These are phyloP conservation scores for Anthrax anthrax DNA, from an alignment of 2,888 invertebrate species.

Conservation along the genomic window DNA sequence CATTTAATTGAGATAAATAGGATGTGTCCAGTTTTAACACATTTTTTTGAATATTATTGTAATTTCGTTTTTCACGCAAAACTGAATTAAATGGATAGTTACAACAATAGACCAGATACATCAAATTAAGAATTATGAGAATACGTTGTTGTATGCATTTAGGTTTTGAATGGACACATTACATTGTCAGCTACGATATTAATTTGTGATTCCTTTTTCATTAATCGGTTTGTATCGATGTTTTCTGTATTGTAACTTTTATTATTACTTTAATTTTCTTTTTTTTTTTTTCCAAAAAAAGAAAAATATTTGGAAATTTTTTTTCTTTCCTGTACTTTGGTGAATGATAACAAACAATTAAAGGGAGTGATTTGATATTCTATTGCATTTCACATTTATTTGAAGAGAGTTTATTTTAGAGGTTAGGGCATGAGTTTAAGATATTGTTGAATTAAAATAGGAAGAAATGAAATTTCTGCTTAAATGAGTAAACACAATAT, in stretches of 20 bases:
- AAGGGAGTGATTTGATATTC: slow-evolving; percentile 6
- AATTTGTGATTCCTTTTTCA: slow-evolving; percentile 12
- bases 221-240: slow-evolving; percentile 5
- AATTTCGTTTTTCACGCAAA: background rate
- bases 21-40: slow-evolving; percentile 18
- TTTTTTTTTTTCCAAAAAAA: too few species aligned
- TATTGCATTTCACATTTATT: background rate
- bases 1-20: slow-evolving; percentile 20
- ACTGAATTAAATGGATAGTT: background rate
- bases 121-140: background rate
- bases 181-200: slow-evolving; percentile 9
- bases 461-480: slow-evolving; percentile 8
- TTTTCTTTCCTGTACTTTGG: background rate
- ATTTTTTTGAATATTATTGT: slow-evolving; percentile 4
- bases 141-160: too few species aligned
- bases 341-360: background rate
- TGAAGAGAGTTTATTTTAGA: too few species aligned
- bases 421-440: too few species aligned
- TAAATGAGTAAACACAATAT: slow-evolving; percentile 11
- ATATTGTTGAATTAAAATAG: background rate
- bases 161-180: too few species aligned
- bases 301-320: background rate
- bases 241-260: background rate
- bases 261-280: background rate
- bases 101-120: background rate